A percentile compares a stretch with the other conserved stretches of the same genome.
Conservation (phyloP, 2,113 vertebrate species). For the Hemichromis elongatus region DNA sequence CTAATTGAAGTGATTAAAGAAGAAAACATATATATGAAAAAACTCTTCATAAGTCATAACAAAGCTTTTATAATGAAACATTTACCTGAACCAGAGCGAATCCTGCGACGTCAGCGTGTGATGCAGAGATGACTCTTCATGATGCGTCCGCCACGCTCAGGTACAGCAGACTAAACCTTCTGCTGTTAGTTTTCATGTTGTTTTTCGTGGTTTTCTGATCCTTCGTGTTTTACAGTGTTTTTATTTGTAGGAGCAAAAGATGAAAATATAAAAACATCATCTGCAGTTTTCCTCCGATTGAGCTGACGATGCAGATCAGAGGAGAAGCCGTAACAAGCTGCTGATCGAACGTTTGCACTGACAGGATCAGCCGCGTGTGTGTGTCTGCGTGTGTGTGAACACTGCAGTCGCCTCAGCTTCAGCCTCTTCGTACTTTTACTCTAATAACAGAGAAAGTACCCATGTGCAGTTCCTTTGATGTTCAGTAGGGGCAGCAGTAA, state of each 20-base stretch:
- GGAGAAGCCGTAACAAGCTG: neutral
- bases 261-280: neutral
- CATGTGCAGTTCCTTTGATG: neutral
- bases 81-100: too few relatives aligned
- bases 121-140: too few relatives aligned
- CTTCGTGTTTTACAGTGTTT: neutral
- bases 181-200: neutral
- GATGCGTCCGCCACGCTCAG: too few relatives aligned
- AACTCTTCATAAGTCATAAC: too few relatives aligned
- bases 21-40: too few relatives aligned
- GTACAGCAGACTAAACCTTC: too few relatives aligned
- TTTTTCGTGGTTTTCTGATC: neutral
- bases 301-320: neutral
- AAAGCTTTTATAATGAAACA: too few relatives aligned
- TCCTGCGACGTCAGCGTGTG: too few relatives aligned
- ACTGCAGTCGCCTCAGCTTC: neutral
- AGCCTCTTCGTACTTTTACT: neutral
- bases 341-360: too few relatives aligned
- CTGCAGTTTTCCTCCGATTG: neutral
- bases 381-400: accelerated
- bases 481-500: neutral
- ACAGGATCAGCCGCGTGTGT: too few relatives aligned
- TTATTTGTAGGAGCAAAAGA: neutral
- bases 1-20: too few relatives aligned
- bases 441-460: neutral